Evolutionary conservation across 2,113 vertebrate genomes (phyloP).

Genomic region (Corvus moneduloides): DNA sequence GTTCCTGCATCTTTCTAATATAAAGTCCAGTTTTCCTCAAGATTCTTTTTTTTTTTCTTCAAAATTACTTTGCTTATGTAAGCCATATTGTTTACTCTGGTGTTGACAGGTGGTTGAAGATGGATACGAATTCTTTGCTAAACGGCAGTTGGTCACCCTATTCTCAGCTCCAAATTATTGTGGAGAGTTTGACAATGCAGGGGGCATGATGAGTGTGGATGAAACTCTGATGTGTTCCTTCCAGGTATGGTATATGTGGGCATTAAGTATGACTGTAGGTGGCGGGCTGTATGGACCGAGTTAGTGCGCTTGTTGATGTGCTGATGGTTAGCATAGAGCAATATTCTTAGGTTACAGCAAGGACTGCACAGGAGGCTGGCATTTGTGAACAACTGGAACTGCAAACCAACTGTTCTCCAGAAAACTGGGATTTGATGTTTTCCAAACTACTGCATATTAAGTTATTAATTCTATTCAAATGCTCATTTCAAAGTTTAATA

Average conservation of each 20-base stretch:
- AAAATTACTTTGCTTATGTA: neutral
- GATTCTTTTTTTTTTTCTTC: neutral
- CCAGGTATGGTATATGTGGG: conserved; percentile 78
- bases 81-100: neutral
- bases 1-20: neutral
- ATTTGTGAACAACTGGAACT: neutral
- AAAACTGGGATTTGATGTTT: neutral
- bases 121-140: conserved; percentile 95
- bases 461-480: neutral
- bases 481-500: neutral
- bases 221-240: conserved; percentile 97
- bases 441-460: neutral
- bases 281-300: neutral
- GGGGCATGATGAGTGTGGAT: conserved; percentile 96
- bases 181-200: conserved; percentile 94
- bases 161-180: conserved; percentile 96
- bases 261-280: neutral
- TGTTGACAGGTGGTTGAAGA: conserved; percentile 90
- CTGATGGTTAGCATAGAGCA: neutral
- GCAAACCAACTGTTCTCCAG: neutral
- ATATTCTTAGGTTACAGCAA: neutral
- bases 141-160: conserved; percentile 91
- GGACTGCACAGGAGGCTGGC: neutral
- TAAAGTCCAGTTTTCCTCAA: neutral
- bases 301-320: neutral